Evolutionary conservation across 2,888 invertebrate species (phyloP).

Genomic region (Cenopis cana): DNA sequence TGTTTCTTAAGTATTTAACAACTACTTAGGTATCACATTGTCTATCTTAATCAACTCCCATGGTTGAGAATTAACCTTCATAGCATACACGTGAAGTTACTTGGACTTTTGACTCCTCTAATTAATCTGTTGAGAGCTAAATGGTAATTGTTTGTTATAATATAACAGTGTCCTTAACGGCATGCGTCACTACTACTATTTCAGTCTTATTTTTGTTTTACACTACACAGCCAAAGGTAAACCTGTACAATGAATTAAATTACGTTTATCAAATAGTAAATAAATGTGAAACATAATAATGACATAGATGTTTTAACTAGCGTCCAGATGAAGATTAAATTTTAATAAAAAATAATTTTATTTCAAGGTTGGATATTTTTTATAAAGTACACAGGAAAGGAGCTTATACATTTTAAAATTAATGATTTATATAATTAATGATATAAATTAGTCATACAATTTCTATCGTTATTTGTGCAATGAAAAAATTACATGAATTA

Average conservation of each 20-base stretch:
- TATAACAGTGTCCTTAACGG: slow-evolving; percentile 20
- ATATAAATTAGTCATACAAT: slow-evolving; percentile 1
- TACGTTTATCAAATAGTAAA: not conserved
- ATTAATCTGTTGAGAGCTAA: slow-evolving; percentile 24
- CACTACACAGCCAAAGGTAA: not conserved
- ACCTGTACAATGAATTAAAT: not conserved
- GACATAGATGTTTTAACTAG: not conserved
- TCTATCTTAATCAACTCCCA: slow-evolving; percentile 24
- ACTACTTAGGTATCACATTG: slow-evolving; percentile 30
- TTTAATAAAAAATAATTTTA: not conserved
- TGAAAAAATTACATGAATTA: not conserved
- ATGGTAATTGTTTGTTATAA: slow-evolving; percentile 29
- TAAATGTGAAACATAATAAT: not conserved
- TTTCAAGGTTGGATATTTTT: not conserved
- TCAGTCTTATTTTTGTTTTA: not conserved
- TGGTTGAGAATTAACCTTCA: slow-evolving; percentile 29
- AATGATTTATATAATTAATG: not conserved
- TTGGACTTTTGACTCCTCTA: slow-evolving; percentile 30
- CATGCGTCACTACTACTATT: not conserved
- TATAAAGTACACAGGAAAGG: not conserved
- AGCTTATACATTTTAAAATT: not conserved
- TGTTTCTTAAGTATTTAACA: slow-evolving; percentile 26
- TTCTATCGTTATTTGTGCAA: not conserved
- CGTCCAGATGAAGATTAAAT: not conserved
- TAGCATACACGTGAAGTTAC: slow-evolving; percentile 24